phyloP scores from a whole-genome alignment of 2,888 invertebrate species.

The Melanostoma mellinum region DNA sequence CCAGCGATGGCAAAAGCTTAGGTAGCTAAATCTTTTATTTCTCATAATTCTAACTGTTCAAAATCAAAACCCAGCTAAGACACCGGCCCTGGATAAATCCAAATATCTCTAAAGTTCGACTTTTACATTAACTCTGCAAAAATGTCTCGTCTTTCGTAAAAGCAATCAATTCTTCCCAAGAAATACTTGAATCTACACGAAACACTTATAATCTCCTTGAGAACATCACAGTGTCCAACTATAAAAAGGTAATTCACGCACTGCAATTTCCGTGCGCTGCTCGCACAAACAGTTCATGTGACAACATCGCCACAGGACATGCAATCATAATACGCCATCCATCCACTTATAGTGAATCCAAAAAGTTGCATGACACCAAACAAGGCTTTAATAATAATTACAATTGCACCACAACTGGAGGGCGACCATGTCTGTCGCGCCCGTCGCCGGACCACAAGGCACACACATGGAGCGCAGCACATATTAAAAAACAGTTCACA shows the following conservation, averaged over 20 bases:
- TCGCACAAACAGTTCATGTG: conserved; percentile 46
- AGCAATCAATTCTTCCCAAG: background rate
- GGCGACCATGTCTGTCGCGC: conserved; percentile 21
- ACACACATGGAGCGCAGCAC: conserved; percentile 38
- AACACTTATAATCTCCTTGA: conserved; percentile 1
- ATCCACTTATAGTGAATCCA: conserved; percentile 20
- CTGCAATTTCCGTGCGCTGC: conserved; percentile 29
- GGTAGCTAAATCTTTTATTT: no score
- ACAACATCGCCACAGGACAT: conserved; percentile 69
- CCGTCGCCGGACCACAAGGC: conserved; percentile 22
- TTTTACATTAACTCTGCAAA: no score
- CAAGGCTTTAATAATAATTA: conserved; percentile 65
- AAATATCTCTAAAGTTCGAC: no score
- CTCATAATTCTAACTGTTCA: no score
- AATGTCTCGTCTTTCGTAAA: no score
- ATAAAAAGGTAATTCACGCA: conserved; percentile 39
- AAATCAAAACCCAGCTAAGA: no score
- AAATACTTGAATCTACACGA: background rate
- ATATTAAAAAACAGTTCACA: conserved; percentile 28
- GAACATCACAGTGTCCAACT: conserved; percentile 1
- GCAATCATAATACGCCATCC: conserved; percentile 53
- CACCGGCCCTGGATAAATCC: no score
- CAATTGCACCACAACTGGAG: conserved; percentile 49
- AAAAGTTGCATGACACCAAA: conserved; percentile 67
- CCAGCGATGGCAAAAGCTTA: no score